A percentile compares a stretch with the other conserved stretches of the same genome.
Evolutionary conservation across 2,797 vertebrate species (phyloP).

Genomic region (Pangasius djambal): DNA sequence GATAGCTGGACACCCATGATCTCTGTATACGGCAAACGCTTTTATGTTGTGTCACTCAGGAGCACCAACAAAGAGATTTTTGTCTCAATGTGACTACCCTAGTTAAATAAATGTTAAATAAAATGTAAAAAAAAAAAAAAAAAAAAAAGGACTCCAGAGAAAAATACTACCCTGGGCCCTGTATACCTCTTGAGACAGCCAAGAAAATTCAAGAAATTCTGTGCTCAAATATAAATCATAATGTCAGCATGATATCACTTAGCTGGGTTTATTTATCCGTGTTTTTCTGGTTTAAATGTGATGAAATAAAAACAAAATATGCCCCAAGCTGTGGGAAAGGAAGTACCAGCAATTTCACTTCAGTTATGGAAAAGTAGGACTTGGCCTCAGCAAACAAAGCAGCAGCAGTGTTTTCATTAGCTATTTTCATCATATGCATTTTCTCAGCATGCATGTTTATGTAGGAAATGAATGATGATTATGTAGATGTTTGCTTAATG

Average conservation of each 20-base stretch:
- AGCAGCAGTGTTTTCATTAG: background rate
- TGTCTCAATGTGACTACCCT: background rate
- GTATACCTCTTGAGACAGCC: background rate
- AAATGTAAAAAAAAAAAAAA: background rate
- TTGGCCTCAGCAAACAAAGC: background rate
- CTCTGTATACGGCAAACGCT: background rate
- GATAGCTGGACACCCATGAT: background rate
- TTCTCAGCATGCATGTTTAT: background rate
- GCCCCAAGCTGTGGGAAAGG: too few relatives aligned
- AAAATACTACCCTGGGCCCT: background rate
- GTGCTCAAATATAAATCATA: background rate
- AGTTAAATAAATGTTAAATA: background rate
- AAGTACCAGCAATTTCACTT: background rate
- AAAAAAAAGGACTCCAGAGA: background rate
- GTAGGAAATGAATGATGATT: constrained; percentile 2
- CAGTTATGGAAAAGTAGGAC: background rate
- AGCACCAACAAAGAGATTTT: background rate
- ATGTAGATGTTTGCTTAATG: constrained; percentile 1
- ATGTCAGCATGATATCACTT: background rate
- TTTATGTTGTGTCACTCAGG: too few relatives aligned
- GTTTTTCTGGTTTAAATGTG: background rate
- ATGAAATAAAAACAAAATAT: background rate
- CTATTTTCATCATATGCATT: background rate
- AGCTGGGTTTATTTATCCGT: background rate
- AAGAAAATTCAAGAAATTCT: background rate